These are phyloP conservation scores for Lasioglossum pauxillum DNA, from an alignment of 2,888 invertebrate species.

Conservation along the genomic window DNA sequence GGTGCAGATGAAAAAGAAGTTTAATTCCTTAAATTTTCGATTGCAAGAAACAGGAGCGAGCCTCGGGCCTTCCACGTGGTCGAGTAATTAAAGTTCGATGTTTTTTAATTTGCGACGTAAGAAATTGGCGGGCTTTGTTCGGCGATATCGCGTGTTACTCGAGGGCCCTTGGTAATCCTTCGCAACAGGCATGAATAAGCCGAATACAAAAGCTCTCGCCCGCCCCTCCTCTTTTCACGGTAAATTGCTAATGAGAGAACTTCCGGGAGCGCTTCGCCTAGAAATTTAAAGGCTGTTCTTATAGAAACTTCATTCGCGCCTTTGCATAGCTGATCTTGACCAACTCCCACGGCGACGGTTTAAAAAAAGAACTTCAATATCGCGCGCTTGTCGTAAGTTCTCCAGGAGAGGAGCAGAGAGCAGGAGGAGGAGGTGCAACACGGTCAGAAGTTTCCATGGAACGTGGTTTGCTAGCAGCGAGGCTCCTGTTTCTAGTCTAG, in stretches of 20 bases:
- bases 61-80: not conserved
- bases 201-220: conserved; percentile 7
- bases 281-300: conserved; percentile 17
- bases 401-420: not conserved
- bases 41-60: not conserved
- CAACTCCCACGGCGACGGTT: conserved; percentile 12
- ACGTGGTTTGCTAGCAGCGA: not conserved
- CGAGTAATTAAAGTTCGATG: not conserved
- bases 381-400: conserved; percentile 13
- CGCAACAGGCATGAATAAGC: conserved; percentile 13
- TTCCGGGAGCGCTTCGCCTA: conserved; percentile 5
- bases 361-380: conserved; percentile 19
- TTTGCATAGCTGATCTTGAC: conserved; percentile 35
- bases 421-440: not conserved
- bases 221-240: conserved; percentile 1
- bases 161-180: not conserved
- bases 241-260: conserved; percentile 27
- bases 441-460: conserved; percentile 3
- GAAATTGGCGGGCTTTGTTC: conserved; percentile 1
- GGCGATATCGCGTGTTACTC: conserved; percentile 7
- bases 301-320: conserved; percentile 28
- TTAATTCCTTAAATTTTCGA: too few species aligned
- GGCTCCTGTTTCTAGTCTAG: not conserved
- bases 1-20: too few species aligned
- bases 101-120: not conserved